Evolutionary conservation across 2,888 invertebrate species (phyloP).

Genomic region (Scaptodrosophila latifasciaeformis): DNA sequence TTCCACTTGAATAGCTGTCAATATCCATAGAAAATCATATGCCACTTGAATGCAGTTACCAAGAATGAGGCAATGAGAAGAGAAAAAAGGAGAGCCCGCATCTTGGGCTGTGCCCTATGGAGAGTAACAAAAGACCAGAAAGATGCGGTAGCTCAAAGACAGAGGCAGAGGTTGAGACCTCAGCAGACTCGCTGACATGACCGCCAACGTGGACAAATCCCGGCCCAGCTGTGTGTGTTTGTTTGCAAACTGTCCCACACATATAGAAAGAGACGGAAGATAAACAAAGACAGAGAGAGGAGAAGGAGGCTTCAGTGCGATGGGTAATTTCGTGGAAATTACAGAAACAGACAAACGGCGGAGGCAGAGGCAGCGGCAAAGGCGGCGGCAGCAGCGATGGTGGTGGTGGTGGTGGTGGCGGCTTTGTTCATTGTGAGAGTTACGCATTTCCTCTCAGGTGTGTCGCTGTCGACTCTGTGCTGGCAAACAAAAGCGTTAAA

Average conservation of each 20-base stretch:
- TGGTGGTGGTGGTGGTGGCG: constrained; percentile 7
- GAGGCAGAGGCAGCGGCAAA: neutral
- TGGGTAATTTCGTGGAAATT: constrained; percentile 57
- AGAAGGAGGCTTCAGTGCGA: constrained; percentile 5
- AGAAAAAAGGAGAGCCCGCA: constrained; percentile 32
- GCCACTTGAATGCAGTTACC: constrained; percentile 40
- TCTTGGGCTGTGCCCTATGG: constrained; percentile 2
- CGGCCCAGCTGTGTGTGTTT: constrained; percentile 33
- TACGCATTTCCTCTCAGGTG: constrained; percentile 65
- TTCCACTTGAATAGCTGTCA: constrained; percentile 59
- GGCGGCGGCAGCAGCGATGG: constrained; percentile 4
- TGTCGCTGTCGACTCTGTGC: constrained; percentile 30
- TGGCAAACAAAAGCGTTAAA: constrained; percentile 57
- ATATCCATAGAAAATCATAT: constrained; percentile 50
- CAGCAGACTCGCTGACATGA: constrained; percentile 33
- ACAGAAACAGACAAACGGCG: constrained; percentile 8
- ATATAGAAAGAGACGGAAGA: neutral
- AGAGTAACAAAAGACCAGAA: neutral
- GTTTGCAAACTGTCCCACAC: constrained; percentile 37
- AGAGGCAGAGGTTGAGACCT: neutral
- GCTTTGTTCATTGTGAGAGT: constrained; percentile 32
- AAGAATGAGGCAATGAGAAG: constrained; percentile 10
- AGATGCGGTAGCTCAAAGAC: too few relatives aligned
- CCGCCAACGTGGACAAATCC: constrained; percentile 64
- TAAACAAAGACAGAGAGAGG: constrained; percentile 5